These are phyloP conservation scores for Acromyrmex echinatior DNA, from an alignment of 1,140 invertebrate genomes.

Conservation along the genomic window DNA sequence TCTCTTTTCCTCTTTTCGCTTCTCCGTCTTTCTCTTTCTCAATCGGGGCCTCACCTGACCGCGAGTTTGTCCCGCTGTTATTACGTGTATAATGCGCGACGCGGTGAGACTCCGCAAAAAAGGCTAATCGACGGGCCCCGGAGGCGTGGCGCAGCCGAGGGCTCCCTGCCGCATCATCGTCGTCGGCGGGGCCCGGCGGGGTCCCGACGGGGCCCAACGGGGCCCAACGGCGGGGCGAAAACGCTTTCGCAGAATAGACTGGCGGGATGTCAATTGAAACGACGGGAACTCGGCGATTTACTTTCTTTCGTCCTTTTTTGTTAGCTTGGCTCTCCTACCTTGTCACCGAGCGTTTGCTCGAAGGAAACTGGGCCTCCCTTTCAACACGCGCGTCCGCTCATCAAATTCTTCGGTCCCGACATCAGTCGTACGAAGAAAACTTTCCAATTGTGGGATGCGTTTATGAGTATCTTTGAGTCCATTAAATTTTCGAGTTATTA, in stretches of 20 bases:
- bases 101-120: conserved; percentile 74
- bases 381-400: conserved; percentile 41
- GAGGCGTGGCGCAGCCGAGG: conserved; percentile 41
- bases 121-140: conserved; percentile 73
- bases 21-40: background rate
- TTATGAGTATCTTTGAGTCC: background rate
- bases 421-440: conserved; percentile 15
- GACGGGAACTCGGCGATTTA: conserved; percentile 66
- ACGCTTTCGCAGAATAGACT: conserved; percentile 52
- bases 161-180: background rate
- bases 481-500: background rate
- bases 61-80: conserved; percentile 75
- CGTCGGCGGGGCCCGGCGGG: background rate
- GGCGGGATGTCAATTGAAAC: conserved; percentile 56
- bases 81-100: conserved; percentile 77
- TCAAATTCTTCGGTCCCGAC: conserved; percentile 11
- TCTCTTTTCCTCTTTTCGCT: background rate
- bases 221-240: conserved; percentile 33
- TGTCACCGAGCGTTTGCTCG: background rate
- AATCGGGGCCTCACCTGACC: conserved; percentile 48
- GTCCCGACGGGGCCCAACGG: background rate
- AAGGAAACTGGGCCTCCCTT: conserved; percentile 18
- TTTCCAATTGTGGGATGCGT: background rate
- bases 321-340: conserved; percentile 26
- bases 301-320: conserved; percentile 67